Conservation (phyloP, 2,113 vertebrate genomes). For the Sapayoa aenigma region DNA sequence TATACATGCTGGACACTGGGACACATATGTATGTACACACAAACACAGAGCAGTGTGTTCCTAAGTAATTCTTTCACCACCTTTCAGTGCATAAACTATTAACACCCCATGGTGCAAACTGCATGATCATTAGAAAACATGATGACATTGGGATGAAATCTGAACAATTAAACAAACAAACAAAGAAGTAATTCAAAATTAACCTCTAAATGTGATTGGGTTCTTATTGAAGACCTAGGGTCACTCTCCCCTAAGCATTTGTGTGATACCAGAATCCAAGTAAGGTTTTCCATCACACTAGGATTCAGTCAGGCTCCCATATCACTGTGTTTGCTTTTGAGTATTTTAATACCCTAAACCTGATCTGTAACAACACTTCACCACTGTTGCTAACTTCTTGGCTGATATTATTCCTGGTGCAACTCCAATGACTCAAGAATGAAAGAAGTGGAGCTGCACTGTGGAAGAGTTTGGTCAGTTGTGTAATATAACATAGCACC, state of each 20-base stretch:
- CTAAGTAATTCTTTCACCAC: slow-evolving; percentile 32
- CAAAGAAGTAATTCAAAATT: slow-evolving; percentile 7
- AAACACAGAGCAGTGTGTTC: slow-evolving; percentile 48
- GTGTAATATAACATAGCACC: slow-evolving; percentile 31
- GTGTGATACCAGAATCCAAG: background rate
- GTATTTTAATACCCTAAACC: background rate
- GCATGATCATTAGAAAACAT: background rate
- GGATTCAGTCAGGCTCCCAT: background rate
- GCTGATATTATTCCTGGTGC: slow-evolving; percentile 9
- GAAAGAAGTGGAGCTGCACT: background rate
- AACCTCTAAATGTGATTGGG: background rate
- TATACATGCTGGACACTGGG: slow-evolving; percentile 38
- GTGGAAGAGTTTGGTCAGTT: slow-evolving; percentile 10
- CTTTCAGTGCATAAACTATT: slow-evolving; percentile 53
- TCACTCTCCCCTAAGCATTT: background rate
- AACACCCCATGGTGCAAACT: slow-evolving; percentile 36
- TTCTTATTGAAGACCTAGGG: background rate
- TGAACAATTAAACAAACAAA: background rate
- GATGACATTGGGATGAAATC: slow-evolving; percentile 16
- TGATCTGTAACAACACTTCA: background rate
- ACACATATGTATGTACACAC: slow-evolving; percentile 2
- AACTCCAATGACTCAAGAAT: background rate
- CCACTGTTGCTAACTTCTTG: background rate
- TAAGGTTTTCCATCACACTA: background rate
- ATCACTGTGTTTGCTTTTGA: background rate